A percentile compares a stretch with the other conserved stretches of the same genome.
Conservation (phyloP, 2,113 vertebrate genomes). For the Gallinago jamesoni region DNA sequence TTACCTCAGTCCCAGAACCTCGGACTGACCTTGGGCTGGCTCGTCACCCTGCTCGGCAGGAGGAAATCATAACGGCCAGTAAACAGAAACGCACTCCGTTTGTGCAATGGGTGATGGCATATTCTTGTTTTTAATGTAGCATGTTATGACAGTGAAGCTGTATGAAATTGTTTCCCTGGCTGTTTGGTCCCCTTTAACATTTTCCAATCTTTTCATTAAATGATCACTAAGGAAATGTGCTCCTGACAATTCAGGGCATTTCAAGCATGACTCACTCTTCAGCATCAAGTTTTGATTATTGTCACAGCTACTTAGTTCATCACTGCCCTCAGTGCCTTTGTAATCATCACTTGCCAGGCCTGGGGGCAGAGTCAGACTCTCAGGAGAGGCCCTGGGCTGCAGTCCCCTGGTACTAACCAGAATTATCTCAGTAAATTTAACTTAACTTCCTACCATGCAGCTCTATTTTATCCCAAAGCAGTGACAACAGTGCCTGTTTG, state of each 20-base stretch:
- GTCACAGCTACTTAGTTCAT: not conserved
- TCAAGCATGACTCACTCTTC: not conserved
- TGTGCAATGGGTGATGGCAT: not conserved
- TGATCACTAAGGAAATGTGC: not conserved
- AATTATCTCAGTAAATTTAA: constrained; percentile 58
- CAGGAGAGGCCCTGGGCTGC: not conserved
- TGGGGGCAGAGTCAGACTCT: not conserved
- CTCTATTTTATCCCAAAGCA: not conserved
- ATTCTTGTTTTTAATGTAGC: not conserved
- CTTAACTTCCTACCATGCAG: not conserved
- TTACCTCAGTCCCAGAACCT: not conserved
- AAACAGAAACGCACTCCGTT: not conserved
- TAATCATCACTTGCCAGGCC: not conserved
- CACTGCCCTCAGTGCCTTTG: not conserved
- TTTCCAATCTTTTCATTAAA: not conserved
- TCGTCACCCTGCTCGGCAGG: not conserved
- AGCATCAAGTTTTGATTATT: not conserved
- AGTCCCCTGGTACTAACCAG: not conserved
- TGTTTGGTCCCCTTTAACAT: not conserved
- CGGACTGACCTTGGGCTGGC: not conserved
- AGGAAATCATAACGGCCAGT: not conserved
- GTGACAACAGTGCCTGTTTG: not conserved
- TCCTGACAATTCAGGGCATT: not conserved
- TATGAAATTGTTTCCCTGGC: not conserved
- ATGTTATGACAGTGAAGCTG: not conserved